Evolutionary conservation across 2,888 invertebrate species (phyloP).

Genomic region (Chouioia cunea): DNA sequence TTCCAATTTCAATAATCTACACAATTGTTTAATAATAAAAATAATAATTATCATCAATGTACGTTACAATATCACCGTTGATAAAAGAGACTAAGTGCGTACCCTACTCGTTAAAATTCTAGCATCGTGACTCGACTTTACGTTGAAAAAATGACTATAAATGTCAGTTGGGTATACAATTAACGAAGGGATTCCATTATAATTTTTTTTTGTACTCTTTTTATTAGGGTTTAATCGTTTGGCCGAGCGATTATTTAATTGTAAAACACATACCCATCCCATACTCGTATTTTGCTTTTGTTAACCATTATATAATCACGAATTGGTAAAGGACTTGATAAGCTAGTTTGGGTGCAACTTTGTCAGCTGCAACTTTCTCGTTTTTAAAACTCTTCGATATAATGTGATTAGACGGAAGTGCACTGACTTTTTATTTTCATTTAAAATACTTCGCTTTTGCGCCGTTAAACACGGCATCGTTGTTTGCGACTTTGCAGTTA

Average conservation of each 20-base stretch:
- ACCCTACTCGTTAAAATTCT: neutral
- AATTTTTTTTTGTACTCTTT: constrained; percentile 65
- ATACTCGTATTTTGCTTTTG: constrained; percentile 31
- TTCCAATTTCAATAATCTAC: no score
- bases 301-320: constrained; percentile 46
- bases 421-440: constrained; percentile 35
- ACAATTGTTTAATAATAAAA: no score
- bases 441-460: constrained; percentile 42
- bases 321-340: constrained; percentile 37
- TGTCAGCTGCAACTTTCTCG: constrained; percentile 39
- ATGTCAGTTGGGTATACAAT: constrained; percentile 43
- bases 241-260: constrained; percentile 56
- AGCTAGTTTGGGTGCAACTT: constrained; percentile 36
- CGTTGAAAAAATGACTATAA: constrained; percentile 40
- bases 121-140: constrained; percentile 37
- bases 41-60: no score
- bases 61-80: no score
- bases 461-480: constrained; percentile 41
- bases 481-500: constrained; percentile 42
- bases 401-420: constrained; percentile 44
- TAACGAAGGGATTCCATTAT: constrained; percentile 49
- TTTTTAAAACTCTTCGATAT: constrained; percentile 37
- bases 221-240: constrained; percentile 64
- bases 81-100: no score
- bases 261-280: constrained; percentile 39